Percentiles rank a stretch among this genome's conserved stretches.
phyloP scores from a whole-genome alignment of 2,888 invertebrate genomes.

The Amiota minor region DNA sequence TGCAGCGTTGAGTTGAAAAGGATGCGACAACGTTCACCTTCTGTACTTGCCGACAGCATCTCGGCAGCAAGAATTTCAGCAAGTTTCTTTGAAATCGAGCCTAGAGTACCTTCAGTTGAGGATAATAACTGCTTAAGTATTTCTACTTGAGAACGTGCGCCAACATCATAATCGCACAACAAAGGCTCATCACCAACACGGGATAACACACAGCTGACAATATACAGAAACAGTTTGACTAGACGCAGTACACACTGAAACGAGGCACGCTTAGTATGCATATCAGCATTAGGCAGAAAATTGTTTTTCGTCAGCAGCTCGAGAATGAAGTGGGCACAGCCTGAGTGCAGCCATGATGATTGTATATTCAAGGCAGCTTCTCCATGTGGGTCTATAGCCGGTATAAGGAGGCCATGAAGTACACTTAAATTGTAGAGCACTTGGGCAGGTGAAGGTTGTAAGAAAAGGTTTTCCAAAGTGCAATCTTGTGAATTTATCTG shows the following conservation, averaged over 20 bases:
- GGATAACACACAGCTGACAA: slow-evolving; percentile 87
- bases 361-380: slow-evolving; percentile 79
- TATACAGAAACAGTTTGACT: slow-evolving; percentile 90
- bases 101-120: slow-evolving; percentile 86
- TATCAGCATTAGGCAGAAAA: slow-evolving; percentile 86
- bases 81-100: slow-evolving; percentile 87
- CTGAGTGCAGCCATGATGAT: slow-evolving; percentile 78
- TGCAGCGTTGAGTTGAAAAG: slow-evolving; percentile 77
- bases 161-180: slow-evolving; percentile 74
- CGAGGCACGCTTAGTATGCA: slow-evolving; percentile 84
- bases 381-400: slow-evolving; percentile 86
- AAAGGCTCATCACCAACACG: slow-evolving; percentile 76
- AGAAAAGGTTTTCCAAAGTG: slow-evolving; percentile 79
- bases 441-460: slow-evolving; percentile 82
- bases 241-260: slow-evolving; percentile 91
- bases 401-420: slow-evolving; percentile 92
- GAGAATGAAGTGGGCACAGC: slow-evolving; percentile 79
- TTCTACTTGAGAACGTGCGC: slow-evolving; percentile 75
- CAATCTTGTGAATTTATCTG: slow-evolving; percentile 61
- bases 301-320: slow-evolving; percentile 89
- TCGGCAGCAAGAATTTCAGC: slow-evolving; percentile 87
- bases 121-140: slow-evolving; percentile 88
- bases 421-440: slow-evolving; percentile 86
- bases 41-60: slow-evolving; percentile 74
- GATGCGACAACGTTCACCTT: slow-evolving; percentile 75